These are phyloP conservation scores for Sprattus sprattus DNA, from an alignment of 2,113 vertebrate species.

Conservation along the genomic window DNA sequence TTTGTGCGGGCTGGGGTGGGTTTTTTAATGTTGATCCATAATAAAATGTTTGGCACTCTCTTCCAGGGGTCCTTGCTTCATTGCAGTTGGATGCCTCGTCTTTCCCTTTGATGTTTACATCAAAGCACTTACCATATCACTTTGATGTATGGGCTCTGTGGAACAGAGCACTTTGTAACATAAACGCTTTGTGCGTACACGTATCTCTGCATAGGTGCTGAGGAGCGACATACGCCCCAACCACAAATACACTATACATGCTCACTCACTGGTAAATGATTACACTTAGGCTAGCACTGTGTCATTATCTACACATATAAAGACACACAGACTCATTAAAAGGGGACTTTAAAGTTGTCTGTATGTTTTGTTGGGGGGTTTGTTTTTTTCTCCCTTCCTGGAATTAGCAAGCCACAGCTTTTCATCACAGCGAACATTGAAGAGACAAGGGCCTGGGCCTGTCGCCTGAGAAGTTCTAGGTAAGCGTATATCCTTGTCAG, in stretches of 20 bases:
- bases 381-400: background rate
- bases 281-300: background rate
- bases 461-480: background rate
- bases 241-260: background rate
- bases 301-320: constrained; percentile 11
- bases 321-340: background rate
- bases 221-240: background rate
- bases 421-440: background rate
- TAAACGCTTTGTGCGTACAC: background rate
- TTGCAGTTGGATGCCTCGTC: background rate
- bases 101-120: constrained; percentile 31
- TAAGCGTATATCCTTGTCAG: background rate
- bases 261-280: background rate
- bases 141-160: constrained; percentile 8
- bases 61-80: constrained; percentile 18
- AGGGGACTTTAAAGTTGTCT: background rate
- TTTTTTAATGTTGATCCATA: background rate
- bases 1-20: background rate
- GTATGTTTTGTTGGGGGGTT: constrained; percentile 16
- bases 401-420: background rate
- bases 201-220: background rate
- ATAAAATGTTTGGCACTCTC: background rate
- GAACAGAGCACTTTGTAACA: background rate
- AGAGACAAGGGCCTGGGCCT: background rate
- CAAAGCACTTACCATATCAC: background rate